Percentiles rank a stretch among this genome's conserved stretches.
phyloP scores from a whole-genome alignment of 2,888 invertebrate genomes.

The Hyles lineata region DNA sequence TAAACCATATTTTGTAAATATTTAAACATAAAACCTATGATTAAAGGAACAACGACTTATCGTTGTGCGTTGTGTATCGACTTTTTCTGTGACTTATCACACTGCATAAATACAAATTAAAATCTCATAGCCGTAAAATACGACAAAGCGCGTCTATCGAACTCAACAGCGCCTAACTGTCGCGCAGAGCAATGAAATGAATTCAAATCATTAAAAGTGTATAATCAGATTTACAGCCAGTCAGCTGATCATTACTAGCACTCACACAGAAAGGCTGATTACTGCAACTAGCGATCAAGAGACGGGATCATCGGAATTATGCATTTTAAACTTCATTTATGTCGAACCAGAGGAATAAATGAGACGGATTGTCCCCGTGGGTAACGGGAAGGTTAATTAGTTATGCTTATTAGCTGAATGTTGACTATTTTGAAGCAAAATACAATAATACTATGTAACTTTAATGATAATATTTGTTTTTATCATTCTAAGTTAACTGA shows the following conservation, averaged over 20 bases:
- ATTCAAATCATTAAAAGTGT: background rate
- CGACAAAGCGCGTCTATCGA: background rate
- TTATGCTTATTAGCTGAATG: no score
- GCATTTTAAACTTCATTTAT: background rate
- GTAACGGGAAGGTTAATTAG: no score
- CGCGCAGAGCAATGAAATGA: background rate
- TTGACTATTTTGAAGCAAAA: no score
- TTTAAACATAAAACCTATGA: no score
- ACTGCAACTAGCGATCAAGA: background rate
- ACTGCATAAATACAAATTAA: no score
- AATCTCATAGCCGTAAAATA: background rate
- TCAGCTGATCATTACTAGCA: constrained; percentile 5
- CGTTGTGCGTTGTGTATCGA: no score
- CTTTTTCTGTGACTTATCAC: no score
- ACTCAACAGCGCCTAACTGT: background rate
- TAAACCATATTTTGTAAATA: no score
- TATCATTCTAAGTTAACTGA: no score
- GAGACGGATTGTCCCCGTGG: background rate
- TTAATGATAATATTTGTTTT: background rate
- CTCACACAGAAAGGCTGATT: background rate
- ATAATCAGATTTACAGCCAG: constrained; percentile 11
- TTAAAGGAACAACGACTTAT: no score
- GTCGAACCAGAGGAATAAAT: background rate
- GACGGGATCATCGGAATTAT: background rate
- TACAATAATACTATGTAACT: background rate